Evolutionary conservation across 2,113 vertebrate genomes (phyloP).

Genomic region (Embiotoca jacksoni): DNA sequence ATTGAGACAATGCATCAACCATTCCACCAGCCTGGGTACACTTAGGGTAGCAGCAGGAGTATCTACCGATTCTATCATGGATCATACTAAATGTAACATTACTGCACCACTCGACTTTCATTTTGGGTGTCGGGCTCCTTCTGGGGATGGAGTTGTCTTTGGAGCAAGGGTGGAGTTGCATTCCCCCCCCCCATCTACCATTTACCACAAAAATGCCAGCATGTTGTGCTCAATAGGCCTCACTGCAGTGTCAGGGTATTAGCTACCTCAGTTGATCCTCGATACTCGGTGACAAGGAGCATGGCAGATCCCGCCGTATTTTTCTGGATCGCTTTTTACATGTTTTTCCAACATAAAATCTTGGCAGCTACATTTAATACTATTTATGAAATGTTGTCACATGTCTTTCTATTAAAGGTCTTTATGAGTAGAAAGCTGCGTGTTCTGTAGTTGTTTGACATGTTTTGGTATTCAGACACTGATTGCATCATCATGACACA

Average conservation of each 20-base stretch:
- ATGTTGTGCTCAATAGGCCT: constrained; percentile 42
- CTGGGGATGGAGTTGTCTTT: constrained; percentile 11
- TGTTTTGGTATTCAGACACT: background rate
- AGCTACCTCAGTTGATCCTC: constrained; percentile 27
- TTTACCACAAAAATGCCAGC: constrained; percentile 67
- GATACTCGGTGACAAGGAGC: constrained; percentile 38
- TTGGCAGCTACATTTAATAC: constrained; percentile 87
- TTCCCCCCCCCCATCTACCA: constrained; percentile 16
- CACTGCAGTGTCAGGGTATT: constrained; percentile 33
- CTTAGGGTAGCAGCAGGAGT: constrained; percentile 45
- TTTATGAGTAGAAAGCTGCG: constrained; percentile 72
- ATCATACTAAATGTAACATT: constrained; percentile 36
- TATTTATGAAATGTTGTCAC: constrained; percentile 85
- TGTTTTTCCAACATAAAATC: constrained; percentile 81
- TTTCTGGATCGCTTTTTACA: constrained; percentile 80
- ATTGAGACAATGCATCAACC: constrained; percentile 66
- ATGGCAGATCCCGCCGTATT: constrained; percentile 60
- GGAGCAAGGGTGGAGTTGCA: constrained; percentile 3
- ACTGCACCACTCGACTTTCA: constrained; percentile 1
- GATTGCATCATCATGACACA: background rate
- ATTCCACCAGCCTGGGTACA: constrained; percentile 73
- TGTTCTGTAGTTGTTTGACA: constrained; percentile 20
- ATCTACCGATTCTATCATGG: constrained; percentile 32
- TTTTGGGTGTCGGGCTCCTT: constrained; percentile 31
- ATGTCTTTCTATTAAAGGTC: constrained; percentile 87